phyloP scores from a whole-genome alignment of 30 jellyfish, hydroid and myxozoan species.

The Hydra vulgaris region DNA sequence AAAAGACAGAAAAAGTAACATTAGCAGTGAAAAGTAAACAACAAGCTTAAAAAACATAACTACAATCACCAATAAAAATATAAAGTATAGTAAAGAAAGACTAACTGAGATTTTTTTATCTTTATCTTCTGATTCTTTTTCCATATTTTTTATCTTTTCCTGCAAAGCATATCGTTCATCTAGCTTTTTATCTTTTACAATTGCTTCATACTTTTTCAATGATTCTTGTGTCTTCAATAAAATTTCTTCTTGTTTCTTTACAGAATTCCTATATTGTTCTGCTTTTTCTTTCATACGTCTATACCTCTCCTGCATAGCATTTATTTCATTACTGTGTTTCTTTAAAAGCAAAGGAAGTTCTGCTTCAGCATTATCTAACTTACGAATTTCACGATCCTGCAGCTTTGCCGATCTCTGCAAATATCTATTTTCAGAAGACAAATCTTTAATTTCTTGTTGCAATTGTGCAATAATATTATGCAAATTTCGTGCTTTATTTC shows the following conservation, averaged over 20 bases:
- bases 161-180: conserved; percentile 55
- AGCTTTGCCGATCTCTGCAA: conserved; percentile 65
- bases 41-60: background rate
- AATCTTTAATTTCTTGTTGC: conserved; percentile 51
- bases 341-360: conserved; percentile 67
- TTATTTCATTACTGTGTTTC: conserved; percentile 65
- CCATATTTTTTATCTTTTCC: conserved; percentile 38
- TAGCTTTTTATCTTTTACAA: conserved; percentile 41
- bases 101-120: conserved; percentile 58
- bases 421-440: conserved; percentile 64
- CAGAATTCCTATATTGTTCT: conserved; percentile 47
- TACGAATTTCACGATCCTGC: conserved; percentile 68
- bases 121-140: conserved; percentile 43
- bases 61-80: too few species aligned
- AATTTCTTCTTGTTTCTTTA: conserved; percentile 51
- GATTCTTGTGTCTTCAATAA: conserved; percentile 45
- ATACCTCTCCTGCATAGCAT: conserved; percentile 49
- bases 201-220: conserved; percentile 40
- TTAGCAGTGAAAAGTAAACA: background rate
- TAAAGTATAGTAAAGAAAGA: background rate
- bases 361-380: conserved; percentile 76
- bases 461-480: conserved; percentile 67
- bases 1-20: too few species aligned
- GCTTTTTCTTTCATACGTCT: conserved; percentile 46
- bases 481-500: conserved; percentile 61